phyloP scores from a whole-genome alignment of 1,140 invertebrate genomes.

The Listronotus oregonensis region DNA sequence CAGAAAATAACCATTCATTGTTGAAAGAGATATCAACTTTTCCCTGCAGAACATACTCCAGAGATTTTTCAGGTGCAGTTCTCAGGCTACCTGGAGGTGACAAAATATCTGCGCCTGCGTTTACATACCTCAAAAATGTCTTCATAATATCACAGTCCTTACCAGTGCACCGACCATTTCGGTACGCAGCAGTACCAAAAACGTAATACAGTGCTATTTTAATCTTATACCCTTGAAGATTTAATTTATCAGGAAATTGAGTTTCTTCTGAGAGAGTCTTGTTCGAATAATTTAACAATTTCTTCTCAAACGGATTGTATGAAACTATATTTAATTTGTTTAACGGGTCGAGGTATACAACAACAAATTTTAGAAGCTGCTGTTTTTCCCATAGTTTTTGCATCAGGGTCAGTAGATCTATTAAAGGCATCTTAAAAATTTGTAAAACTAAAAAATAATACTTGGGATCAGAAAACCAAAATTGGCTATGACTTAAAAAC shows the following conservation, averaged over 20 bases:
- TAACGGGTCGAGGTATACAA: not conserved
- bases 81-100: not conserved
- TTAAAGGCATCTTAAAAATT: not conserved
- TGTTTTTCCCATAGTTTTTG: not conserved
- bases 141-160: constrained; percentile 1
- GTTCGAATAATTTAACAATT: constrained; percentile 2
- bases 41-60: not conserved
- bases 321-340: constrained; percentile 4
- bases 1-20: not conserved
- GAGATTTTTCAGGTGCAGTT: not conserved
- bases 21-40: constrained; percentile 15
- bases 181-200: not conserved
- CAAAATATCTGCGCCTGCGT: constrained; percentile 4
- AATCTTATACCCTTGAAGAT: constrained; percentile 12
- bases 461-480: constrained; percentile 13
- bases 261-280: not conserved
- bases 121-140: constrained; percentile 11
- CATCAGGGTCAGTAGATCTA: not conserved
- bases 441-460: constrained; percentile 8
- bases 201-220: not conserved
- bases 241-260: not conserved
- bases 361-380: not conserved
- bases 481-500: not conserved
- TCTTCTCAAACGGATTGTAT: constrained; percentile 15
- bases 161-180: constrained; percentile 9